Base-by-base conservation (phyloP, 2,797 vertebrate genomes). In the Sebastes nivosus region DNA sequence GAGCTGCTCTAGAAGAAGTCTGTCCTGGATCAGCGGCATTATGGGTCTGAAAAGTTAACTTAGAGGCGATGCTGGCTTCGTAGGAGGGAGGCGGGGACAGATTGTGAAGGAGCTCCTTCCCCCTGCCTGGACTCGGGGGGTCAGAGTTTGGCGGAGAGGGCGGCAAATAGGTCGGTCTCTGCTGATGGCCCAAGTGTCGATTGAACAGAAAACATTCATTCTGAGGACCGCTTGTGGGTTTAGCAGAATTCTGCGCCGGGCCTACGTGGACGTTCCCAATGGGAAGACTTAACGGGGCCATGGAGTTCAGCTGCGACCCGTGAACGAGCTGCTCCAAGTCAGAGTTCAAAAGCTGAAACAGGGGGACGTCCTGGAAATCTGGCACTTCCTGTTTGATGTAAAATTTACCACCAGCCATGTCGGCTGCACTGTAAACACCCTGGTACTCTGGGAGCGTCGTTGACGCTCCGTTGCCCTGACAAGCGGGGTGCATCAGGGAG, bases 81-180 rank as follows among this genome's bases (percentile, higher is more conserved):
- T 99, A 99, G 0, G 98, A 98, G 0, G 98, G 98, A 83, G 98
- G 98, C 27, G 97, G 97, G 32, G 97, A 97, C 89, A 98, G 91
- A 88, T 97, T 98, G 88, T 97, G 97, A 20, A 97, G 93, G 85
- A 98, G 95, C 89, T 97, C 97, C 91, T 97, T 98, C 90, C 97
- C 96, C 75, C 97, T 95, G 84, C 97, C 97, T 12, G 98, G 98
- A 91, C 98, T 99, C 11, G 98, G 96, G 29, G 98, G 98, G 84
- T 99, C 97, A 2, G 98, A 99, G 91, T 96, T 99, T 6, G 98
- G 98, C 2, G 98, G 98, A 0, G 98, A 99, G 1, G 98, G 98
- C 34, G 98, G 98, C 71, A 99, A 95, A 80, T 98, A 99, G 70
- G 96, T 95, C 9, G 95, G 94, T 77, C 97, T 96, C 52, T 96